These are phyloP conservation scores for Dynastes grantii DNA, from an alignment of 2,888 invertebrate species.

Conservation along the genomic window DNA sequence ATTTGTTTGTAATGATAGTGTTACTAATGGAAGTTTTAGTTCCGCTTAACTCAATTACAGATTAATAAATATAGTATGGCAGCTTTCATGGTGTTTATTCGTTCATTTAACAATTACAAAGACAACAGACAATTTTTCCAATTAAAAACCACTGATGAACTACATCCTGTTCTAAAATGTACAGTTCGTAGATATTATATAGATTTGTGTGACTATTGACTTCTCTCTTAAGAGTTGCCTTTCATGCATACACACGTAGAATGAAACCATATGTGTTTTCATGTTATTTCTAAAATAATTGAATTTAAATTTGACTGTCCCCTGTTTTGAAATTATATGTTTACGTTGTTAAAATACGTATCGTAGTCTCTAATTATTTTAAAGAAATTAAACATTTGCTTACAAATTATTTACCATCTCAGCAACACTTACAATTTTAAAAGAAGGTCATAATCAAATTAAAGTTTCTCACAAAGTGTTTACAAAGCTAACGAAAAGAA, in stretches of 20 bases:
- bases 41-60: conserved; percentile 33
- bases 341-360: too few species aligned
- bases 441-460: background rate
- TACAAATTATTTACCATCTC: too few species aligned
- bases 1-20: too few species aligned
- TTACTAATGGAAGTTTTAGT: background rate
- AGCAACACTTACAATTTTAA: conserved; percentile 36
- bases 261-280: too few species aligned
- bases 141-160: conserved; percentile 41
- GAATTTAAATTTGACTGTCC: too few species aligned
- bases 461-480: conserved; percentile 4
- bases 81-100: conserved; percentile 36
- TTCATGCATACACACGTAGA: background rate
- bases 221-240: too few species aligned
- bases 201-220: background rate
- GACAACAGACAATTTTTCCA: conserved; percentile 41
- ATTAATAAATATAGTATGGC: conserved; percentile 3
- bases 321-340: too few species aligned
- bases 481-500: conserved; percentile 33
- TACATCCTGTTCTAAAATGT: conserved; percentile 42
- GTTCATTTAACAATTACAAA: conserved; percentile 45
- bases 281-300: too few species aligned
- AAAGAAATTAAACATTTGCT: too few species aligned
- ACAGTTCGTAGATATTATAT: background rate
- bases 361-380: too few species aligned